Evolutionary conservation across 2,113 vertebrate species (phyloP).

Genomic region (Salminus brasiliensis): DNA sequence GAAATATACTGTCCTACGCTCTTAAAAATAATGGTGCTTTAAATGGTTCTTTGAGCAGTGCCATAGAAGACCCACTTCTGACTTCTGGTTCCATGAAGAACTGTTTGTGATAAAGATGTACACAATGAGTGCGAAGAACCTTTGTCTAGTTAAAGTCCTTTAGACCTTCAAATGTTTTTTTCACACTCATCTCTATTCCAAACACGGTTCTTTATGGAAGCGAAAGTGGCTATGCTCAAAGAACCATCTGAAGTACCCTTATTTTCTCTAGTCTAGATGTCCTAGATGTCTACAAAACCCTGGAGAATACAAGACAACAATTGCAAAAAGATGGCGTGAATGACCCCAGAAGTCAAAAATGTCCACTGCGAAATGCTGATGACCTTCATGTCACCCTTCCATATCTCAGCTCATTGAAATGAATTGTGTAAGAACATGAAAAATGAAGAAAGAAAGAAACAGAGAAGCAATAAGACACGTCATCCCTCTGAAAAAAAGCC

Average conservation of each 20-base stretch:
- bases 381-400: constrained; percentile 1
- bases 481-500: constrained; percentile 3
- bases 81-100: too few species aligned
- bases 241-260: too few species aligned
- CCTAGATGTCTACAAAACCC: neutral
- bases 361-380: constrained; percentile 9
- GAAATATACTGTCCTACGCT: too few species aligned
- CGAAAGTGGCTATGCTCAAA: neutral
- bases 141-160: too few species aligned
- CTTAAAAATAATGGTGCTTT: too few species aligned
- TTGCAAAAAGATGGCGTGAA: neutral
- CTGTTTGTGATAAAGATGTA: too few species aligned
- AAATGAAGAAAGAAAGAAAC: neutral
- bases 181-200: too few species aligned
- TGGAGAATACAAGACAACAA: neutral
- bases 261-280: too few species aligned
- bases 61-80: too few species aligned
- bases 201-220: neutral
- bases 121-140: too few species aligned
- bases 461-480: neutral
- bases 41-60: too few species aligned
- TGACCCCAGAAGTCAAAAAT: neutral
- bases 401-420: neutral
- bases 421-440: neutral
- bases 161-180: too few species aligned